A percentile compares a stretch with the other conserved stretches of the same genome.
Conservation (phyloP, 1,140 invertebrate species). For the Magallana ariakensis region DNA sequence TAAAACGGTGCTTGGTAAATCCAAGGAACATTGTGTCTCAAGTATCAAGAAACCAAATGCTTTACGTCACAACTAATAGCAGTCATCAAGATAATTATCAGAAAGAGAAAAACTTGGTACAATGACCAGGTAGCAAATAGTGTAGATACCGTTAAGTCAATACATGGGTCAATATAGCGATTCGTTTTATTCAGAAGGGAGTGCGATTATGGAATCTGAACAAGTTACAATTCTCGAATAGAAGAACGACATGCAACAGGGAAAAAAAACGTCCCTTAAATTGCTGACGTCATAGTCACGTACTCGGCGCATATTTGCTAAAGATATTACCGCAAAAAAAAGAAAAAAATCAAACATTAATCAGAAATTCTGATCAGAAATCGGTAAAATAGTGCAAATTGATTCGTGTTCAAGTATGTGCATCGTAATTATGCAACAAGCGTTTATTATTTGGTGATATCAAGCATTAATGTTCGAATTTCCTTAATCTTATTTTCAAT, state of each 20-base stretch:
- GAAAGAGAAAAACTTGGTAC: background rate
- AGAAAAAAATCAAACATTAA: background rate
- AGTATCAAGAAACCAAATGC: too few species aligned
- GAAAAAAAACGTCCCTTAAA: background rate
- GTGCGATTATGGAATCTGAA: slow-evolving; percentile 30
- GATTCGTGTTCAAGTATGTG: background rate
- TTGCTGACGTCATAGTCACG: slow-evolving; percentile 19
- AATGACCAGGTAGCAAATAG: slow-evolving; percentile 27
- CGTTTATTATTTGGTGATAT: background rate
- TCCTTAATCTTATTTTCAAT: background rate
- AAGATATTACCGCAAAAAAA: background rate
- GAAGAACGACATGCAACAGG: slow-evolving; percentile 5
- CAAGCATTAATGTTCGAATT: background rate
- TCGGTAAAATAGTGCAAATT: background rate
- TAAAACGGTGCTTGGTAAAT: too few species aligned
- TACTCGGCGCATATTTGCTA: slow-evolving; percentile 6
- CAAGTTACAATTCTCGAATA: slow-evolving; percentile 1
- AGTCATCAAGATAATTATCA: background rate
- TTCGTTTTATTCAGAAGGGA: slow-evolving; percentile 12
- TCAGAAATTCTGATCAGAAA: background rate
- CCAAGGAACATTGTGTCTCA: too few species aligned
- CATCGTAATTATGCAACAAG: slow-evolving; percentile 1
- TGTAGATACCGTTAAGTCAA: slow-evolving; percentile 10
- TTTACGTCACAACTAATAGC: slow-evolving; percentile 12
- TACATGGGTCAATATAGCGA: slow-evolving; percentile 17